Evolutionary conservation across 2,113 vertebrate species (phyloP).

Genomic region (Cheirogaleus medius): DNA sequence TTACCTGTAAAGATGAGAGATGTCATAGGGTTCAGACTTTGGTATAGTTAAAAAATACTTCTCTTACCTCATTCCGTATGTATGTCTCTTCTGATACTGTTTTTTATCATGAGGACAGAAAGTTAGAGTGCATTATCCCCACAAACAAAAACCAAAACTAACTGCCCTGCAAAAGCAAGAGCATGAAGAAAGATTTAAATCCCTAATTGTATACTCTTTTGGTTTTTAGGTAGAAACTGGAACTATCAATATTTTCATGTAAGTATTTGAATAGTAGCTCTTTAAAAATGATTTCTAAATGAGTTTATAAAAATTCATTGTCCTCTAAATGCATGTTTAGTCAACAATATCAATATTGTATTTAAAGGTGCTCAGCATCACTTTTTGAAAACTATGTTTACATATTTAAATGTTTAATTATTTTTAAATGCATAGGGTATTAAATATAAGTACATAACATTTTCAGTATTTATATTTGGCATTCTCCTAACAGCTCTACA

Average conservation of each 20-base stretch:
- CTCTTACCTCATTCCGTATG: conserved; percentile 38
- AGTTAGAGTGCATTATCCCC: conserved; percentile 50
- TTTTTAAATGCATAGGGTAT: conserved; percentile 19
- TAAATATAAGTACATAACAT: conserved; percentile 10
- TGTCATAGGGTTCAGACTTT: conserved; percentile 12
- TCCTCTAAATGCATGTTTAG: conserved; percentile 56
- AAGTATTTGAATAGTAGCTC: conserved; percentile 53
- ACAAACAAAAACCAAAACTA: conserved; percentile 16
- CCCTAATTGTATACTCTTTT: conserved; percentile 68
- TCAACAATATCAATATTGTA: conserved; percentile 38
- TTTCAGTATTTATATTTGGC: conserved; percentile 46
- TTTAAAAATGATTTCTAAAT: conserved; percentile 57
- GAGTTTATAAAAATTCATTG: conserved; percentile 62
- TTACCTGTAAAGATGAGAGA: conserved; percentile 17
- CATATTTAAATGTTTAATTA: conserved; percentile 62
- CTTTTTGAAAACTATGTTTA: conserved; percentile 61
- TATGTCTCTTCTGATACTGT: conserved; percentile 40
- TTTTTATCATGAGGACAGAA: conserved; percentile 28
- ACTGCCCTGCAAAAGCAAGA: background rate
- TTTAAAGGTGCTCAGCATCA: conserved; percentile 62
- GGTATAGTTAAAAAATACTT: conserved; percentile 55
- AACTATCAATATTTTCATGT: conserved; percentile 73
- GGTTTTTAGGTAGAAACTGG: conserved; percentile 70
- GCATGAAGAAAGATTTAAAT: conserved; percentile 57
- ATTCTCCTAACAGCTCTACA: conserved; percentile 70